phyloP scores from a whole-genome alignment of 2,888 invertebrate species.

The Hydrotaea diabolus region DNA sequence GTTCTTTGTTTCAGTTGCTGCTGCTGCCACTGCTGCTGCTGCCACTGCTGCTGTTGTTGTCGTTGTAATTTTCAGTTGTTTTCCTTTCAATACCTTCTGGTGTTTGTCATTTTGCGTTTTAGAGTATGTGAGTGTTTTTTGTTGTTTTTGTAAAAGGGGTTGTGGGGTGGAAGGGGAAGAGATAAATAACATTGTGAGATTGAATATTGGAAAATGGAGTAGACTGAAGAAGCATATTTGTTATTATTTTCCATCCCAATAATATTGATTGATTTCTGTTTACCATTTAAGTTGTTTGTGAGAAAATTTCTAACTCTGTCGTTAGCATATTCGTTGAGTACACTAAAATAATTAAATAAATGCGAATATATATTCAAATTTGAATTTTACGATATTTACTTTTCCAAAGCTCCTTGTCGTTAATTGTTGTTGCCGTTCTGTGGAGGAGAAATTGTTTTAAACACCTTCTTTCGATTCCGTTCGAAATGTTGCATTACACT shows the following conservation, averaged over 20 bases:
- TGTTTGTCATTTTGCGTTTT: conserved; percentile 33
- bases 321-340: neutral
- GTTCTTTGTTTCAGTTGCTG: conserved; percentile 16
- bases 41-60: no score
- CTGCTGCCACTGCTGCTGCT: no score
- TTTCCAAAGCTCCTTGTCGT: conserved; percentile 5
- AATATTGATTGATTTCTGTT: conserved; percentile 64
- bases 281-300: neutral
- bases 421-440: neutral
- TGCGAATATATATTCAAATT: no score
- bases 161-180: no score
- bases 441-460: conserved; percentile 7
- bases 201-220: neutral
- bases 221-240: neutral
- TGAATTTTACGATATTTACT: conserved; percentile 15
- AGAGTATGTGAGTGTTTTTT: no score
- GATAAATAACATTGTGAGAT: conserved; percentile 5
- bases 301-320: neutral
- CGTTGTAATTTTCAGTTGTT: conserved; percentile 12
- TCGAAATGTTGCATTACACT: conserved; percentile 29
- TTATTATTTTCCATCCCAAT: conserved; percentile 46
- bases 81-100: conserved; percentile 25
- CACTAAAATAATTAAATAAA: neutral
- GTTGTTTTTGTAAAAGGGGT: no score
- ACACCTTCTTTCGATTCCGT: conserved; percentile 6